These are phyloP conservation scores for Plectropomus leopardus DNA, from an alignment of 2,113 vertebrate species.

Conservation along the genomic window DNA sequence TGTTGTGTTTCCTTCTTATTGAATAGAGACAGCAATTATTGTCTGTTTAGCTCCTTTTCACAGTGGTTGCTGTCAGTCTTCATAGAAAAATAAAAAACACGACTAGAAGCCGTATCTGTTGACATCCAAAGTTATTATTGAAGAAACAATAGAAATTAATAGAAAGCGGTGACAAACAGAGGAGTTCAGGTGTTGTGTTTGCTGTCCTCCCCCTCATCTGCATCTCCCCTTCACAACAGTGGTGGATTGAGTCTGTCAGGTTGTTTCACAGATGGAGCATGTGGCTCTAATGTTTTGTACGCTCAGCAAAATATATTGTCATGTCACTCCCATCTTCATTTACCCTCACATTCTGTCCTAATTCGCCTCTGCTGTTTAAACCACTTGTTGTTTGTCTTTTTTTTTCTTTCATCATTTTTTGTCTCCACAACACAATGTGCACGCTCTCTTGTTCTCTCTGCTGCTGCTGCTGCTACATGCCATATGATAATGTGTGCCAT, in stretches of 20 bases:
- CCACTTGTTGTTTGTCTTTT: slow-evolving; percentile 42
- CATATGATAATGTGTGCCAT: slow-evolving; percentile 76
- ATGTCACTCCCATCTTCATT: slow-evolving; percentile 31
- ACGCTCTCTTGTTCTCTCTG: slow-evolving; percentile 45
- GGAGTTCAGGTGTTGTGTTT: not conserved
- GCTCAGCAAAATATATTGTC: slow-evolving; percentile 34
- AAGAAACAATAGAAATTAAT: not conserved
- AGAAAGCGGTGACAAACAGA: not conserved
- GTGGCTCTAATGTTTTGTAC: slow-evolving; percentile 35
- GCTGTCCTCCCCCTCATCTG: slow-evolving; percentile 4
- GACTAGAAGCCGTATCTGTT: not conserved
- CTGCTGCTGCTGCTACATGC: slow-evolving; percentile 69
- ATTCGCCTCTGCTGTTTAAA: slow-evolving; percentile 27
- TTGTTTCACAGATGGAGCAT: slow-evolving; percentile 32
- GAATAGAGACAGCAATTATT: not conserved
- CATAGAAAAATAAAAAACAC: not conserved
- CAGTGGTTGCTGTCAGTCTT: not conserved
- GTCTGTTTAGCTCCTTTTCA: too few species aligned
- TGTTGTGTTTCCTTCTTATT: not conserved
- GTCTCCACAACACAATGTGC: slow-evolving; percentile 54
- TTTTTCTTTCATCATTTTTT: slow-evolving; percentile 15
- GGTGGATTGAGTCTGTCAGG: slow-evolving; percentile 4
- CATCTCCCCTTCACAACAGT: not conserved
- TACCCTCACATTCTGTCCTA: slow-evolving; percentile 40
- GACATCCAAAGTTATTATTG: not conserved